These are phyloP conservation scores for Eublepharis macularius DNA, from an alignment of 2,113 vertebrate species.

Conservation along the genomic window DNA sequence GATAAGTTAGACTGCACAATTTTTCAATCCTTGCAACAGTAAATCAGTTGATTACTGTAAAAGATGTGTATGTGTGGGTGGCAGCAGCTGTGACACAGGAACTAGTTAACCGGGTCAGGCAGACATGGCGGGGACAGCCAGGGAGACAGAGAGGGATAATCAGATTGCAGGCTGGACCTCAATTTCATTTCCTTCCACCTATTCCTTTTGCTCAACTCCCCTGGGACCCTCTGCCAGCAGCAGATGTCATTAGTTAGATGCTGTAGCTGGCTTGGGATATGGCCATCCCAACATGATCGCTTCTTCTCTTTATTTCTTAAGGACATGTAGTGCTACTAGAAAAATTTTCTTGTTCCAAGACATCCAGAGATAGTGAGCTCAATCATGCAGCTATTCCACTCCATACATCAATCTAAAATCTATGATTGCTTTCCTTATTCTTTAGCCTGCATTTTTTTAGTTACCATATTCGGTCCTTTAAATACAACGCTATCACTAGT, in stretches of 20 bases:
- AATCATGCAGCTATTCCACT: neutral
- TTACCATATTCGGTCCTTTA: neutral
- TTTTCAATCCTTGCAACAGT: neutral
- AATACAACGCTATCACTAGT: neutral
- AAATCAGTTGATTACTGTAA: neutral
- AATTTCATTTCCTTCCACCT: neutral
- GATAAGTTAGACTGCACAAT: neutral
- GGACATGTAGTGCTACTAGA: neutral
- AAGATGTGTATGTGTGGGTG: neutral
- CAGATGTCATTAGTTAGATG: neutral
- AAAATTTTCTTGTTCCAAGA: neutral
- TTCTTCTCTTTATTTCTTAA: neutral
- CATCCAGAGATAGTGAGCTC: neutral
- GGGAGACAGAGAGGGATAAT: slow-evolving; percentile 10
- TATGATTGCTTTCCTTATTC: neutral
- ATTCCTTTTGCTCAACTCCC: neutral
- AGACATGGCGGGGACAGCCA: neutral
- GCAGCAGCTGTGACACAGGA: slow-evolving; percentile 11
- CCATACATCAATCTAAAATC: neutral
- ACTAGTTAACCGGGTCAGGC: slow-evolving; percentile 16
- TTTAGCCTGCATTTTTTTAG: neutral
- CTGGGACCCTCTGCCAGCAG: neutral
- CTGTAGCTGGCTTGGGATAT: neutral
- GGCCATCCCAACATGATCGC: neutral
- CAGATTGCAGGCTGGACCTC: neutral